Percentiles rank a stretch among this genome's conserved stretches.
Conservation (phyloP, 1,140 invertebrate genomes). For the Sinonovacula constricta region DNA sequence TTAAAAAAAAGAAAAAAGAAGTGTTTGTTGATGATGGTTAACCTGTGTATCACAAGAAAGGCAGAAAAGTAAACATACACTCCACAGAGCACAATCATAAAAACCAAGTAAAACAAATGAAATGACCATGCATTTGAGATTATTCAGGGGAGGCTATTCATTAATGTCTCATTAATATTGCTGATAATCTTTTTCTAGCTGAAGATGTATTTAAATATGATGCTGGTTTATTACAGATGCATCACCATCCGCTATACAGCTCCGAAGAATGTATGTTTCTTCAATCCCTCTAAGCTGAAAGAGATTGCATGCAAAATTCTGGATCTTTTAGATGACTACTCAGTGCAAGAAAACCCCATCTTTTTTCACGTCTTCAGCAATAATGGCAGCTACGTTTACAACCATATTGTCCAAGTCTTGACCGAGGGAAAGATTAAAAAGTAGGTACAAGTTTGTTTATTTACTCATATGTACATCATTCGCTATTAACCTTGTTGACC, state of each 20-base stretch:
- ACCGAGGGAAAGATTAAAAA: conserved; percentile 45
- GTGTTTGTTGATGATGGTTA: no score
- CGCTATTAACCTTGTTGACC: no score
- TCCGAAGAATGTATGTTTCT: conserved; percentile 84
- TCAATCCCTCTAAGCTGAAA: conserved; percentile 82
- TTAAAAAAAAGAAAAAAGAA: no score
- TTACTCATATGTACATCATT: no score
- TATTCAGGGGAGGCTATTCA: no score
- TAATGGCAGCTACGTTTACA: conserved; percentile 82
- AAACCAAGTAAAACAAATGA: no score
- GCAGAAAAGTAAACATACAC: no score
- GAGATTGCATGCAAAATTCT: conserved; percentile 84
- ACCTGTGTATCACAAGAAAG: no score
- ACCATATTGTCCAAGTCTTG: conserved; percentile 66
- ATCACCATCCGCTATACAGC: conserved; percentile 87
- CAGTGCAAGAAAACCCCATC: conserved; percentile 85
- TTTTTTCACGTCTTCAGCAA: conserved; percentile 91
- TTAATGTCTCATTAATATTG: background rate
- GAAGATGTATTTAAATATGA: no score
- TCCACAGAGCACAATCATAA: no score
- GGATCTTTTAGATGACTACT: conserved; percentile 83
- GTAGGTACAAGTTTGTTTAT: conserved; percentile 37
- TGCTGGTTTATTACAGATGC: conserved; percentile 82
- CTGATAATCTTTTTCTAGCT: conserved; percentile 18
- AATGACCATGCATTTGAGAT: no score